Conservation (phyloP, 2,888 invertebrate genomes). For the Synergus gifuensis region DNA sequence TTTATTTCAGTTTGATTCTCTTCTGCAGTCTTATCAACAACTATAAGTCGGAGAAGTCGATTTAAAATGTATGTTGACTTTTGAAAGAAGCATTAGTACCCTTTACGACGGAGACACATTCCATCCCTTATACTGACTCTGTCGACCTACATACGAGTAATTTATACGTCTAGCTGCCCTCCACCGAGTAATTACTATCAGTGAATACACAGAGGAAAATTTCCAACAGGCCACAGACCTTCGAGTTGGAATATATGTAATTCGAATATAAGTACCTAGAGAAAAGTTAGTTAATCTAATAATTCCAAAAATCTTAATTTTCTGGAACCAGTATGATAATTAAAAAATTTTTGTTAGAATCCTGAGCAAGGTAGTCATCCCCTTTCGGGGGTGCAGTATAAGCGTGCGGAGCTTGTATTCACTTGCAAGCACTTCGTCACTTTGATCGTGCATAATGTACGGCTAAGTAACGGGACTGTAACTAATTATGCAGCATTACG, state of each 20-base stretch:
- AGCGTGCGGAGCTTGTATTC: conserved; percentile 56
- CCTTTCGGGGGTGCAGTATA: background rate
- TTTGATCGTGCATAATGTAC: conserved; percentile 75
- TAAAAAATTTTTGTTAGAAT: background rate
- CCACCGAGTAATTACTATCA: background rate
- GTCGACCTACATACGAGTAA: background rate
- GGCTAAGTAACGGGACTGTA: conserved; percentile 74
- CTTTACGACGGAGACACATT: background rate
- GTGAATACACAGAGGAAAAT: background rate
- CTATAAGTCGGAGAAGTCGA: background rate
- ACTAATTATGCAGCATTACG: conserved; percentile 76
- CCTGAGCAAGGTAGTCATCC: background rate
- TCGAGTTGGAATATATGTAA: background rate
- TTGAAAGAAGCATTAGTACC: background rate
- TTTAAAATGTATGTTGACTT: background rate
- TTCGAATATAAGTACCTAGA: background rate
- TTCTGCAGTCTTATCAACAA: background rate
- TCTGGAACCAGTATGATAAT: background rate
- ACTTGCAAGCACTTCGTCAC: conserved; percentile 71
- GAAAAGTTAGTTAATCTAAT: too few species aligned
- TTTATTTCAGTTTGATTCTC: background rate
- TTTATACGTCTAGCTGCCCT: background rate
- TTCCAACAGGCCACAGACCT: background rate
- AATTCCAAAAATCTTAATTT: background rate
- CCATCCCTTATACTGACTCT: background rate